Evolutionary conservation across 2,888 invertebrate genomes (phyloP), one percentile per base, ranked within the genome.

Genomic region (Leucophenga montana): DNA sequence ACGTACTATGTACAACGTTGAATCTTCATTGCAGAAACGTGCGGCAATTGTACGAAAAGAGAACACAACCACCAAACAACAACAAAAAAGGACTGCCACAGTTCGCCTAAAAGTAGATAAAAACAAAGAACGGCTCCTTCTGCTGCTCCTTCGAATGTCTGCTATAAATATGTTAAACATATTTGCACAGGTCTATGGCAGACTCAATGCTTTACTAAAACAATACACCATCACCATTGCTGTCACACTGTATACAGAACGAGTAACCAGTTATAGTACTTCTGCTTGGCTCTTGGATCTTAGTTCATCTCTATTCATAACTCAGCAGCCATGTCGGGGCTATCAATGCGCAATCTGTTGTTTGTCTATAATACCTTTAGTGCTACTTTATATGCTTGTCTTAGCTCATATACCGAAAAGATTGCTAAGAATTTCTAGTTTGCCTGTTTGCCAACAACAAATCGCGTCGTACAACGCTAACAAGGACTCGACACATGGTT

Each of bases 21-120:
- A 2, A 27, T 62, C 70, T 79, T 79, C 78, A 82, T 82, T 78
- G 80, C 79, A 76, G 72, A 82, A 82, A 82, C 83, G 82, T 82
- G 82, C 76, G 44, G 61, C 39, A 18, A 54, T 11, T n/a, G 54
- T 11, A 53, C 53, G n/a, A n/a, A n/a, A 53, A 53, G 6, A 20
- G 54, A 54, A 54, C 18, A 53, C 78, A 75, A 69, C 70, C n/a
- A 33, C 71, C 61, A 6, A 14, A 14, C 62, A 44, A 71, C 73
- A 71, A 80, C 77, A 76, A 75, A 77, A 79, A 79, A 75, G 75
- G 8, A 27, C 27, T 3, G 27, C 27, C 27, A 27, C 27, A 27
- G 4, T 20, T 56, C 16, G 22, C 2, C 16, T 18, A 54, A 18
- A 56, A 2, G 20, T 56, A 56, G n/a, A 5, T 33, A n/a, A 9